phyloP scores from a whole-genome alignment of 2,113 vertebrate genomes.

The Spheniscus mendiculus region DNA sequence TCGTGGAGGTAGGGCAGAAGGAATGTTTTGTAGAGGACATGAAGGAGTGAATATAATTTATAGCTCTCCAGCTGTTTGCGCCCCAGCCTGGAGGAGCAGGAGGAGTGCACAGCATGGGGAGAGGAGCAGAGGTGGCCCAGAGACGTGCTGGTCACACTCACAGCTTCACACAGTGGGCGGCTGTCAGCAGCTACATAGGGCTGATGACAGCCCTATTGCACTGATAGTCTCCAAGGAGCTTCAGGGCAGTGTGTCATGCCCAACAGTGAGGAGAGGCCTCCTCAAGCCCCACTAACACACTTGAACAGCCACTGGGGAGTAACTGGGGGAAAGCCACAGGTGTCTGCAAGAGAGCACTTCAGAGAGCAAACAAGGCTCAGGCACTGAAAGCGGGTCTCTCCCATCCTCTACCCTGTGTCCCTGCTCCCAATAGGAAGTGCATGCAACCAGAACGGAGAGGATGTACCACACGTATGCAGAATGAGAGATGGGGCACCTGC shows the following conservation, averaged over 20 bases:
- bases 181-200: not conserved
- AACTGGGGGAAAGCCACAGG: not conserved
- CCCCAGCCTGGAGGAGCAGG: not conserved
- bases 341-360: not conserved
- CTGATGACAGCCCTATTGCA: not conserved
- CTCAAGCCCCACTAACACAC: not conserved
- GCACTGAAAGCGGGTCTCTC: not conserved
- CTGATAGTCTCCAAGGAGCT: not conserved
- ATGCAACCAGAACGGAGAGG: not conserved
- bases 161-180: not conserved
- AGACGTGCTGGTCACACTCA: not conserved
- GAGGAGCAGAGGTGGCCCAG: not conserved
- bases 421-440: not conserved
- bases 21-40: not conserved
- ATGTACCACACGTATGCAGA: rapidly evolving
- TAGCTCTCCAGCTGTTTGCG: not conserved
- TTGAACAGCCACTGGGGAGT: not conserved
- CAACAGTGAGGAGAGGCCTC: not conserved
- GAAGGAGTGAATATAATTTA: not conserved
- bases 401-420: not conserved
- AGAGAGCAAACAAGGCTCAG: not conserved
- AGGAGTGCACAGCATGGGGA: not conserved
- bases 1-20: not conserved
- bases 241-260: not conserved
- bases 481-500: not conserved